Base-by-base conservation (phyloP, 2,888 invertebrate genomes). In the Xylophagus ater region DNA sequence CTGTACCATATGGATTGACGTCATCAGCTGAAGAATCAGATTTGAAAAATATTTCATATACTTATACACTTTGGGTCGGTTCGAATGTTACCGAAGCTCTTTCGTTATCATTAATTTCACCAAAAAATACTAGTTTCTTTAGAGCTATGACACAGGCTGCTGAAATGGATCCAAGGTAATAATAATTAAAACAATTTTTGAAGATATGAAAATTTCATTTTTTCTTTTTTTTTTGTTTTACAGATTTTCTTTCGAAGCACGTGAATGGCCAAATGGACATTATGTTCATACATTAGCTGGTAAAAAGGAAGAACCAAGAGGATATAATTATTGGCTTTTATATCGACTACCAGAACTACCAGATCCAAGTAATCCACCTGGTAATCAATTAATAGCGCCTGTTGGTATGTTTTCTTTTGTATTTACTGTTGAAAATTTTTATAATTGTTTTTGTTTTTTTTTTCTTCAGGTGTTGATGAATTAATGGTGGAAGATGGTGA, bases 211-310 rank as follows among this genome's bases (percentile, higher is more conserved):
- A 23, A 23, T 23, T 23, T 23, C 23, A 6, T 23, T 23, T 23
- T 8, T 8, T 6, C 23, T 23, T 23, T 23, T 23, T 10, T 10
- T 20, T 13, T 30, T 37, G 4, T 4, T 39, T 39, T 44, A 20
- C 24, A 72, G 72, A 58, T 72, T 71, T 60, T 76, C 79, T 54
- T 84, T 84, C 58, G 76, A 79, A 47, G 85, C 88, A 0, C 80
- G 85, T 50, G 84, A 86, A 57, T 89, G 89, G 89, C 88, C 89
- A 2, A 89, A 88, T 58, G 89, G 89, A 0, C 88, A 89, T 60
- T 89, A 89, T 60, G 85, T 89, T 17, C 88, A 89, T 62, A 88
- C 88, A 0, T 68, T 89, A 47, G 83, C 64, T 29, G 63, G 62
- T 41, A 62, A 63, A 46, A 65, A 62, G 40, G 65, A 65, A 43